phyloP scores from a whole-genome alignment of 1,140 invertebrate genomes.

The Kradibia gibbosae region DNA sequence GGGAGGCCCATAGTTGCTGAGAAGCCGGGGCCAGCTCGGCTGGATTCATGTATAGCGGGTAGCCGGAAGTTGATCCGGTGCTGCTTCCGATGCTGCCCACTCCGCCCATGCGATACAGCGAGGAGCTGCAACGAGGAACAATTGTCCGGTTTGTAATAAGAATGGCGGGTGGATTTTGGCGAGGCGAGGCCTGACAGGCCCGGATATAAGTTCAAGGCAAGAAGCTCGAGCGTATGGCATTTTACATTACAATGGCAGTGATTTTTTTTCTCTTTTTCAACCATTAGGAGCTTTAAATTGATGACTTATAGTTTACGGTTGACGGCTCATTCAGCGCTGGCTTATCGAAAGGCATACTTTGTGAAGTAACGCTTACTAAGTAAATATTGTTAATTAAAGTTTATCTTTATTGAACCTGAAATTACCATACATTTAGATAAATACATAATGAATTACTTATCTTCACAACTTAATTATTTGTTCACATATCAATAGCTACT shows the following conservation, averaged over 20 bases:
- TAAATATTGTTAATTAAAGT: constrained; percentile 44
- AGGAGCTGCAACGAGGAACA: constrained; percentile 53
- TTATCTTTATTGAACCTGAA: constrained; percentile 46
- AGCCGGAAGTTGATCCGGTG: constrained; percentile 52
- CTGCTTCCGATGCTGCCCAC: constrained; percentile 55
- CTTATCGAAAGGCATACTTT: constrained; percentile 23
- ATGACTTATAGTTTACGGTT: not conserved
- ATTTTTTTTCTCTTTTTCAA: not conserved
- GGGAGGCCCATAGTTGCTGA: constrained; percentile 61
- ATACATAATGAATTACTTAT: constrained; percentile 32
- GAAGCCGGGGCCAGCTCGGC: constrained; percentile 57
- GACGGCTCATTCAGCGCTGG: not conserved
- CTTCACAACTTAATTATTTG: constrained; percentile 32
- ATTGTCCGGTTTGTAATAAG: too few relatives aligned
- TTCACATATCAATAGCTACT: not conserved
- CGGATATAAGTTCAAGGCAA: not conserved
- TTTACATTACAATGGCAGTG: not conserved
- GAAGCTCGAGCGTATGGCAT: not conserved
- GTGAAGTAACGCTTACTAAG: constrained; percentile 31
- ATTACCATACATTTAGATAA: constrained; percentile 41
- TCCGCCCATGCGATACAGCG: constrained; percentile 63
- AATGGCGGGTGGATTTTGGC: too few relatives aligned
- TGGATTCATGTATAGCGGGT: constrained; percentile 58
- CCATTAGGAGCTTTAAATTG: not conserved
- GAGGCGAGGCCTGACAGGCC: not conserved